Conservation (phyloP, 1,140 invertebrate genomes). For the Sminthurides bifidus region DNA sequence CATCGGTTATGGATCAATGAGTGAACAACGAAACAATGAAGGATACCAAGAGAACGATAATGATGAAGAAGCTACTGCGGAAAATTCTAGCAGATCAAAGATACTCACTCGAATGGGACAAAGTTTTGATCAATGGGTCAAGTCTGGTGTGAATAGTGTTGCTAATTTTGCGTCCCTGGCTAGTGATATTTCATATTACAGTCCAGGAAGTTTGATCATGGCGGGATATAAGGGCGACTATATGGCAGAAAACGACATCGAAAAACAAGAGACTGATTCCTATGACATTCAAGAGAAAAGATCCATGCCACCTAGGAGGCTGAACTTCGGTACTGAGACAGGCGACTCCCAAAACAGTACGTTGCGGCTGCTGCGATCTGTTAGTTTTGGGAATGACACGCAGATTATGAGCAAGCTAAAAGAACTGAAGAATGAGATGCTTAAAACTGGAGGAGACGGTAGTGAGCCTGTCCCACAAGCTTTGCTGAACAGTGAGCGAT, state of each 20-base stretch:
- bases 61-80: conserved; percentile 8
- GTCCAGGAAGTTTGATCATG: conserved; percentile 28
- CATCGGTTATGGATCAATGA: conserved; percentile 43
- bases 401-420: conserved; percentile 59
- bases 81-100: conserved; percentile 28
- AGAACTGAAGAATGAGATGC: conserved; percentile 34
- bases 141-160: conserved; percentile 21
- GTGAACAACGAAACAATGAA: too few species aligned
- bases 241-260: conserved; percentile 3
- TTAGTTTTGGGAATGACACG: conserved; percentile 62
- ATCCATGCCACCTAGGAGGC: conserved; percentile 2
- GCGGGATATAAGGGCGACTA: conserved; percentile 20
- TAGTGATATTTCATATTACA: conserved; percentile 24
- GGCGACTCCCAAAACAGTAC: conserved; percentile 12
- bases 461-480: too few species aligned
- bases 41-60: conserved; percentile 11
- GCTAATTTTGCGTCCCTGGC: conserved; percentile 20
- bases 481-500: background rate
- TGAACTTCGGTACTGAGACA: conserved; percentile 20
- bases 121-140: conserved; percentile 32
- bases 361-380: conserved; percentile 42
- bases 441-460: background rate
- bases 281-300: conserved; percentile 16
- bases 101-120: conserved; percentile 25
- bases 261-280: conserved; percentile 9